Evolutionary conservation across 2,797 vertebrate genomes (phyloP), one percentile per base, ranked within the genome.

Genomic region (Peromyscus nudipes): DNA sequence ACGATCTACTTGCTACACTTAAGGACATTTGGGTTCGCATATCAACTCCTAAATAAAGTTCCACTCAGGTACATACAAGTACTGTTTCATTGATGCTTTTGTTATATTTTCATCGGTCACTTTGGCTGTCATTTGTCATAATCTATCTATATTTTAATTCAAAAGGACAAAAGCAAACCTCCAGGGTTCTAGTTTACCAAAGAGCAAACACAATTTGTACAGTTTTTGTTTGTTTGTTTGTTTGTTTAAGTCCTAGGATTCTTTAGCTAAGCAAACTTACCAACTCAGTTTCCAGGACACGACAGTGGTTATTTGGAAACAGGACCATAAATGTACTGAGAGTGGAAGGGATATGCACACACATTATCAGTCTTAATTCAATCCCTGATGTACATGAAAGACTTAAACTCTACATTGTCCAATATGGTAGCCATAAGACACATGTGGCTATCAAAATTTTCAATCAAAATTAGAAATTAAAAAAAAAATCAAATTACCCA

Each of bases 81-180:
- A 85, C 83, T 43, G 34, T 25, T 40, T 94, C 87, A 2, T 5
- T 79, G 31, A 29, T 60, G 57, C 19, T 83, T 75, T 55, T 62
- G 4, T 43, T 69, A 62, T 85, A 40, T 60, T 92, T 95, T 81
- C 40, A 92, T 79, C 46, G 40, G 16, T 75, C 75, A 37, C 27
- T 92, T 69, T 43, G 43, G 79, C 90, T 16, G 34, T 91, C 40
- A 67, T 67, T 84, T 92, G 67, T 88, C 81, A 64, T 65, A 92
- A 37, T 55, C 10, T 60, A 65, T 17, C 55, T 95, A 21, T 73
- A 93, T 92, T 95, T 95, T 91, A 95, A 82, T 76, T 49, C 73
- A 94, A 92, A 96, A 96, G 2, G 21, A 91, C 37, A 93, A 93
- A 94, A 93, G 40, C 52, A 95, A 96, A 93, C 19, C 21, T 60